phyloP scores from a whole-genome alignment of 2,888 invertebrate species.

The Lasioglossum vierecki region DNA sequence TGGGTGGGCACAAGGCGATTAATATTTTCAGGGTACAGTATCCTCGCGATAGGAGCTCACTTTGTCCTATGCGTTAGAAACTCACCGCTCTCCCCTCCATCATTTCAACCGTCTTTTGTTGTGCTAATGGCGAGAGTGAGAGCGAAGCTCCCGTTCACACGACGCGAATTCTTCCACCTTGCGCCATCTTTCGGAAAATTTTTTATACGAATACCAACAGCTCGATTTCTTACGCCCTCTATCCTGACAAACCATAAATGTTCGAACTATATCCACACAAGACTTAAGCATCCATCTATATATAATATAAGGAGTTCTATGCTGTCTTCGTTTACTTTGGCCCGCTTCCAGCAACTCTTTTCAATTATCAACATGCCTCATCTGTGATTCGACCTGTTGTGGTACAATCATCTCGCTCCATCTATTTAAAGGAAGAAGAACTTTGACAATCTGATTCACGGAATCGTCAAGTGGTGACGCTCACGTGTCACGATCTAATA shows the following conservation, averaged over 20 bases:
- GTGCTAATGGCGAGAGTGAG: neutral
- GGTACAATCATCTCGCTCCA: neutral
- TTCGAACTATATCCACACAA: too few species aligned
- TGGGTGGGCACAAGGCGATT: conserved; percentile 80
- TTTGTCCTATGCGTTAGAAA: conserved; percentile 17
- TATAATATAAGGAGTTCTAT: too few species aligned
- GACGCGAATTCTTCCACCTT: neutral
- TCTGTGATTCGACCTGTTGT: too few species aligned
- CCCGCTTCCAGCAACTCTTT: too few species aligned
- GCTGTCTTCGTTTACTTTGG: too few species aligned
- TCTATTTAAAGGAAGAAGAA: neutral
- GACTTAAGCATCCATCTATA: too few species aligned
- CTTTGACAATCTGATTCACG: neutral
- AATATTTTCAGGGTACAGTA: conserved; percentile 71
- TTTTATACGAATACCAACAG: neutral
- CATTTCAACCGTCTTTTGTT: neutral
- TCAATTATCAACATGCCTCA: too few species aligned
- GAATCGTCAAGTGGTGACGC: neutral
- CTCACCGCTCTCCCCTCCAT: conserved; percentile 7
- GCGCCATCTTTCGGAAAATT: neutral
- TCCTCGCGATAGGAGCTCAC: conserved; percentile 17
- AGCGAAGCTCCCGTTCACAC: neutral
- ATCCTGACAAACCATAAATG: too few species aligned
- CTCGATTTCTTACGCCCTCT: too few species aligned
- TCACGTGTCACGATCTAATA: neutral